These are phyloP conservation scores for Melanotaenia duboulayi DNA, from an alignment of 2,113 vertebrate species.

Conservation along the genomic window DNA sequence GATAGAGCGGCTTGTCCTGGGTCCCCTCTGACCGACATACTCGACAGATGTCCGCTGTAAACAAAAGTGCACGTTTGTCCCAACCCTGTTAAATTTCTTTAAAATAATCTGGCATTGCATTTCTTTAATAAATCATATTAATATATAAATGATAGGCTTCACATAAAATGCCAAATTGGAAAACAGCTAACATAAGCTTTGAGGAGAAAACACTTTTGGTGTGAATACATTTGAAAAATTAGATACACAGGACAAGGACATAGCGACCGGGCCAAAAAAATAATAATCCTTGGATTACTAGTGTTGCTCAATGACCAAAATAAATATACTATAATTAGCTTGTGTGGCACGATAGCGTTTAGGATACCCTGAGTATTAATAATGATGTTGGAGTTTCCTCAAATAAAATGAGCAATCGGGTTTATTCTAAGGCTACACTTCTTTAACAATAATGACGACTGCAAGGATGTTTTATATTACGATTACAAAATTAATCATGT, in stretches of 20 bases:
- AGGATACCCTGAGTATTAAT: background rate
- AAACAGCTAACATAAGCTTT: background rate
- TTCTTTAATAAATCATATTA: background rate
- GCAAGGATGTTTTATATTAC: background rate
- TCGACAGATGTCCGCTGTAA: slow-evolving; percentile 92
- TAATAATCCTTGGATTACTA: slow-evolving; percentile 53
- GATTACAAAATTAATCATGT: too few relatives aligned
- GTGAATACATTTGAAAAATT: background rate
- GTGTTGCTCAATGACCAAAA: slow-evolving; percentile 36
- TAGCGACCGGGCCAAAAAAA: background rate
- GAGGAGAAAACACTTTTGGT: background rate
- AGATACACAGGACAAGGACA: background rate
- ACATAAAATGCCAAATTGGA: too few relatives aligned
- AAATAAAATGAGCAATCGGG: background rate
- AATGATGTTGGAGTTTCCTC: too few relatives aligned
- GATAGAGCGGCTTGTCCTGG: slow-evolving; percentile 95
- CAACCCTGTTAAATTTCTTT: background rate
- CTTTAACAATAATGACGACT: background rate
- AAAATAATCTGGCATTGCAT: background rate
- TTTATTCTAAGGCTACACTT: background rate
- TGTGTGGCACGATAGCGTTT: background rate
- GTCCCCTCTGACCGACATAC: slow-evolving; percentile 97
- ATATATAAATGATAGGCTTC: background rate
- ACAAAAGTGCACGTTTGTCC: background rate
- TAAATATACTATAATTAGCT: slow-evolving; percentile 49